These are phyloP conservation scores for Leucania comma DNA, from an alignment of 2,888 invertebrate genomes.

Conservation along the genomic window DNA sequence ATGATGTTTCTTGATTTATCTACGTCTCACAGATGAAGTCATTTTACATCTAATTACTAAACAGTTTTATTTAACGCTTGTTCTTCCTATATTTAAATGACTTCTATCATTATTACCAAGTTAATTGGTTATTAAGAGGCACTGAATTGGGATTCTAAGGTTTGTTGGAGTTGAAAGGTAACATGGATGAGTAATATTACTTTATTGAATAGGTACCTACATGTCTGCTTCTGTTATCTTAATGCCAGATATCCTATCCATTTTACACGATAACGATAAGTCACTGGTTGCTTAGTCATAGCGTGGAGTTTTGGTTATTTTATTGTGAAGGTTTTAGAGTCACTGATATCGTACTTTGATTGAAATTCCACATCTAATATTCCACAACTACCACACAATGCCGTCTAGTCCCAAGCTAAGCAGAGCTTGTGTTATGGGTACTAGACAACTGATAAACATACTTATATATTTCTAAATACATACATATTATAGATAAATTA, in stretches of 20 bases:
- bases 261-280: constrained; percentile 32
- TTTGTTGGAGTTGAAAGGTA: not conserved
- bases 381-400: too few relatives aligned
- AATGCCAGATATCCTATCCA: constrained; percentile 19
- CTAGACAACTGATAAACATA: too few relatives aligned
- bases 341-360: constrained; percentile 1
- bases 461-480: too few relatives aligned
- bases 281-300: constrained; percentile 27
- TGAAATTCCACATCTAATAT: too few relatives aligned
- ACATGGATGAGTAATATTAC: constrained; percentile 8
- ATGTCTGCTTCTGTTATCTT: constrained; percentile 32
- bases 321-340: constrained; percentile 17
- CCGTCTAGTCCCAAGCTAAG: too few relatives aligned
- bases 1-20: constrained; percentile 26
- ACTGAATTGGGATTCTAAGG: not conserved
- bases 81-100: not conserved
- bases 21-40: constrained; percentile 37
- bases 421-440: too few relatives aligned
- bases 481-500: too few relatives aligned
- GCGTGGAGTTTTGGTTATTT: constrained; percentile 19
- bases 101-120: constrained; percentile 8
- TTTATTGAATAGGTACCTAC: not conserved
- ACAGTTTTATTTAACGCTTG: constrained; percentile 6
- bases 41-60: constrained; percentile 34
- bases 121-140: constrained; percentile 16